phyloP scores from a whole-genome alignment of 2,113 vertebrate genomes.

The Herpetotheres cachinnans region DNA sequence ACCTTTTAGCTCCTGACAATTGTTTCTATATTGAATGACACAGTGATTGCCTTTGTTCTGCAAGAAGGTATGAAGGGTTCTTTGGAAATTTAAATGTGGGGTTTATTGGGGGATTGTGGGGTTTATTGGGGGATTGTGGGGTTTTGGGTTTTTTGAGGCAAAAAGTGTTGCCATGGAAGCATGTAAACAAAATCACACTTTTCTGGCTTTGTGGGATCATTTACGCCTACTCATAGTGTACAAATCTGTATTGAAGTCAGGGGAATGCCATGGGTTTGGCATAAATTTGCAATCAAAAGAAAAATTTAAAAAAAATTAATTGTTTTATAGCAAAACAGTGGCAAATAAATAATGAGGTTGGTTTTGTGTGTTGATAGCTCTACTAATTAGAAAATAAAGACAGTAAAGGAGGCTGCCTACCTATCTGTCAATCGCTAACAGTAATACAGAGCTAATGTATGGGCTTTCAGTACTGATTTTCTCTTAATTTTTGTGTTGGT shows the following conservation, averaged over 20 bases:
- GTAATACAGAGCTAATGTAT: background rate
- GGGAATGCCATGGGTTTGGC: background rate
- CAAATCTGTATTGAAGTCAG: background rate
- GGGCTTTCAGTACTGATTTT: background rate
- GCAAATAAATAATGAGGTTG: background rate
- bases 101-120: no score
- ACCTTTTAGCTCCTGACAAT: background rate
- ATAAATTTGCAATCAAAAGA: background rate
- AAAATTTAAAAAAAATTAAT: background rate
- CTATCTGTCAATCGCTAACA: rapidly evolving
- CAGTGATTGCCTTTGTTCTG: background rate
- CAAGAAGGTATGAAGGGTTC: background rate
- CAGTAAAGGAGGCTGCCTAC: background rate
- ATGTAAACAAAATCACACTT: background rate
- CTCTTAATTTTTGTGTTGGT: rapidly evolving
- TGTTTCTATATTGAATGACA: background rate
- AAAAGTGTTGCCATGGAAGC: background rate
- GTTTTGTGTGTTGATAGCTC: background rate
- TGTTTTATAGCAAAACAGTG: background rate
- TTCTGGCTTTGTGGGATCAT: background rate
- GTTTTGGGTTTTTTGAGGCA: background rate
- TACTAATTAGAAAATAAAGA: background rate
- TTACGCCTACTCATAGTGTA: background rate
- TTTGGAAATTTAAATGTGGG: background rate
- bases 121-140: no score